phyloP scores from a whole-genome alignment of 1,140 invertebrate species.

The Drosophila truncata region DNA sequence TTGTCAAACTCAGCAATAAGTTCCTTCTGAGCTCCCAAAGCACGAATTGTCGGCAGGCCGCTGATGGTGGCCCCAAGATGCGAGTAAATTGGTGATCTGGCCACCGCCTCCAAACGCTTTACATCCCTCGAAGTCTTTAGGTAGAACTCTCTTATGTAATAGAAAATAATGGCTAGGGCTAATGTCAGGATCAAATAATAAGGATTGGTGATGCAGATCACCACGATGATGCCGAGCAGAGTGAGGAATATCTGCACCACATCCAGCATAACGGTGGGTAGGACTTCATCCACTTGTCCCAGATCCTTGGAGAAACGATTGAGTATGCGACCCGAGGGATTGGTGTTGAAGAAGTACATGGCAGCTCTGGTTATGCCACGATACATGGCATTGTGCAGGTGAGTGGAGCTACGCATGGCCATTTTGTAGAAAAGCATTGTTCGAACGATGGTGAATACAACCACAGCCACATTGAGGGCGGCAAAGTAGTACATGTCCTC shows the following conservation, averaged over 20 bases:
- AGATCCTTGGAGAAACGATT: slow-evolving; percentile 93
- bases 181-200: slow-evolving; percentile 90
- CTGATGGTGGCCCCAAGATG: slow-evolving; percentile 90
- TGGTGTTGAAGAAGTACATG: slow-evolving; percentile 93
- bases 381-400: slow-evolving; percentile 62
- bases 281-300: slow-evolving; percentile 92
- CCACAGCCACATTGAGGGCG: slow-evolving; percentile 42
- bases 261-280: slow-evolving; percentile 93
- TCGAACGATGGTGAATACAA: slow-evolving; percentile 61
- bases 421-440: slow-evolving; percentile 63
- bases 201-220: slow-evolving; percentile 91
- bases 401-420: slow-evolving; percentile 56
- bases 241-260: slow-evolving; percentile 90
- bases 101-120: slow-evolving; percentile 92
- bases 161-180: slow-evolving; percentile 90
- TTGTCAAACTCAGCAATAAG: slow-evolving; percentile 89
- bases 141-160: slow-evolving; percentile 91
- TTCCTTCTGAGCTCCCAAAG: slow-evolving; percentile 87
- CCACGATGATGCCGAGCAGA: slow-evolving; percentile 87
- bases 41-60: slow-evolving; percentile 91
- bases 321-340: slow-evolving; percentile 90
- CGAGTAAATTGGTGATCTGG: slow-evolving; percentile 91
- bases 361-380: slow-evolving; percentile 85
- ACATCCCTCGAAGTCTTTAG: slow-evolving; percentile 93
- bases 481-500: slow-evolving; percentile 59